phyloP scores from a whole-genome alignment of 2,113 vertebrate genomes.

The Notarius quadriscutis region DNA sequence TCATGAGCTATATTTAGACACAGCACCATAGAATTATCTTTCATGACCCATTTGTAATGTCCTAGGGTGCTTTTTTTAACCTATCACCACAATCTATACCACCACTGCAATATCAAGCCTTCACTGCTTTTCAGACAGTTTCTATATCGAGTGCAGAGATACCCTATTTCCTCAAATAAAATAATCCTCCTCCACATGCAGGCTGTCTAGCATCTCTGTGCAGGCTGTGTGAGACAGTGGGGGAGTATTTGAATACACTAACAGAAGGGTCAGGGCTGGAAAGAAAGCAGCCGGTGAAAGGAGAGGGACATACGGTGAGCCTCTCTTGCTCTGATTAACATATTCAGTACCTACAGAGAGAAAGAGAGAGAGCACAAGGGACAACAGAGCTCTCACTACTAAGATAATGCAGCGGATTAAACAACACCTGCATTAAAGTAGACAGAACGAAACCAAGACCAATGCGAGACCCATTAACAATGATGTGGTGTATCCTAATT shows the following conservation, averaged over 20 bases:
- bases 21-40: not conserved
- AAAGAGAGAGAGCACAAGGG: not conserved
- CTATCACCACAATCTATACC: not conserved
- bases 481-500: not conserved
- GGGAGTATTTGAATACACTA: conserved; percentile 13
- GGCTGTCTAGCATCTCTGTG: conserved; percentile 6
- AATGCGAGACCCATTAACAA: not conserved
- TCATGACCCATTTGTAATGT: conserved; percentile 31
- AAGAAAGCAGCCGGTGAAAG: conserved; percentile 31
- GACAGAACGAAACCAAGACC: conserved; percentile 10
- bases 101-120: not conserved
- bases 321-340: conserved; percentile 33
- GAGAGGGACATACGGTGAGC: conserved; percentile 22
- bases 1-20: conserved; percentile 32
- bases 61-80: not conserved
- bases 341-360: conserved; percentile 43
- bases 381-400: not conserved
- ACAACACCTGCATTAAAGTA: not conserved
- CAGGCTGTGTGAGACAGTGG: not conserved
- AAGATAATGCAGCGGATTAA: conserved; percentile 20
- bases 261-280: not conserved
- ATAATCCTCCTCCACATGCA: conserved; percentile 1
- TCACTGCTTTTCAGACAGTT: conserved; percentile 3
- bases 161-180: not conserved
- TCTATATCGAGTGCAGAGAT: not conserved